Percentiles rank a stretch among this genome's conserved stretches.
phyloP scores from a whole-genome alignment of 2,797 vertebrate genomes.

The Acrossocheilus wenchowensis region DNA sequence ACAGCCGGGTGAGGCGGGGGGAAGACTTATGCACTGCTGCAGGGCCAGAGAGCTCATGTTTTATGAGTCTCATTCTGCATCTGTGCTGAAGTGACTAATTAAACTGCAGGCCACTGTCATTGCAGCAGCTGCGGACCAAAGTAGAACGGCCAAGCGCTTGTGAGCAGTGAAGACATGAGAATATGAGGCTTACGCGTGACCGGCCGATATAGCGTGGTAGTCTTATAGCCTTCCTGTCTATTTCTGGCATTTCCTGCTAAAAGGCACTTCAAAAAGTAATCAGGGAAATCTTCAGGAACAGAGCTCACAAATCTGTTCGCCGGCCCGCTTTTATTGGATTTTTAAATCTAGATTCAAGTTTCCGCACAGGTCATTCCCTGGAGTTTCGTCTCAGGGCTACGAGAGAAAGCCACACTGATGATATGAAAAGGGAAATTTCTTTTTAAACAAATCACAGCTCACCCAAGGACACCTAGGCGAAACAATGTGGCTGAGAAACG shows the following conservation, averaged over 20 bases:
- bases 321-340: slow-evolving; percentile 42
- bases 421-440: slow-evolving; percentile 40
- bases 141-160: slow-evolving; percentile 37
- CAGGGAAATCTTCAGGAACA: slow-evolving; percentile 29
- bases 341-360: slow-evolving; percentile 44
- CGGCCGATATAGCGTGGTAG: not conserved
- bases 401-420: slow-evolving; percentile 36
- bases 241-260: slow-evolving; percentile 39
- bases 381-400: slow-evolving; percentile 23
- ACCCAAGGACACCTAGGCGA: slow-evolving; percentile 12
- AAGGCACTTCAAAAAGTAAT: slow-evolving; percentile 39
- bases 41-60: slow-evolving; percentile 66
- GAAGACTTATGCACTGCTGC: slow-evolving; percentile 70
- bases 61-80: slow-evolving; percentile 70
- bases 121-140: slow-evolving; percentile 60
- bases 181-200: not conserved
- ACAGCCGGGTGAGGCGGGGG: slow-evolving; percentile 60
- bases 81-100: slow-evolving; percentile 76
- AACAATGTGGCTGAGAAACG: not conserved
- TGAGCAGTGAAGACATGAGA: not conserved
- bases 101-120: slow-evolving; percentile 67
- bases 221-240: slow-evolving; percentile 22
- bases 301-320: slow-evolving; percentile 29
- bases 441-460: slow-evolving; percentile 43
- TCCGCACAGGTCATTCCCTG: slow-evolving; percentile 31